Evolutionary conservation across 2,113 vertebrate species (phyloP), one percentile per base, ranked within the genome.

Genomic region (Daubentonia madagascariensis): DNA sequence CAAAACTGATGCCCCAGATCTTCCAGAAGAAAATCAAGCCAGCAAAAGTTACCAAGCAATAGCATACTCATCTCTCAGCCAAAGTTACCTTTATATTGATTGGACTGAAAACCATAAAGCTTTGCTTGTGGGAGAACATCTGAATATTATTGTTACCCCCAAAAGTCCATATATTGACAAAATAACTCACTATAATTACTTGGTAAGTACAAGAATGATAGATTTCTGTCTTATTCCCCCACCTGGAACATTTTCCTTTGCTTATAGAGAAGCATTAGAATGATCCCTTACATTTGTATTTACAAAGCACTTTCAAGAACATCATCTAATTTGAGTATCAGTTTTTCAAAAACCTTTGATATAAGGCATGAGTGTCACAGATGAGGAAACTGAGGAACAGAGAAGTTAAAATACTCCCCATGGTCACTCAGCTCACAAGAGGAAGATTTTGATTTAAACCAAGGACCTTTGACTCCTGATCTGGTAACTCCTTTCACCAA

Each of bases 51-150:
- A 99, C n/a, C 97, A 50, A 45, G 99, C 99, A 13, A 91, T 80
- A 88, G 97, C 99, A 3, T 99, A 99, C 79, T 94, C 98, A 25
- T 99, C 99, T 0, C 97, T 98, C 37, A 99, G 99, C 92, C 97
- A 98, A 25, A 99, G 99, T 40, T 99, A 99, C 91, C 98, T 99
- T 0, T 99, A 99, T 96, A 99, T 99, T 57, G 98, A 99, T 97
- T 99, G 99, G 96, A 98, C 98, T 9, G 96, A 98, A 81, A 98
- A 97, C 70, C 96, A 98, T 37, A 97, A 91, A 17, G 30, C 88
- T 20, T 96, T 99, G 17, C 4, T 65, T 32, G 99, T 99, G 18
- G 99, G 99, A 8, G 91, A 97, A 5, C 91, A 96, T 9, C 59
- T 99, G 59, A 98, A 80, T 93, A 94, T 99, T 76, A 98, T 98